Base-by-base conservation (phyloP, 2,113 vertebrate genomes). In the Alethe diademata region DNA sequence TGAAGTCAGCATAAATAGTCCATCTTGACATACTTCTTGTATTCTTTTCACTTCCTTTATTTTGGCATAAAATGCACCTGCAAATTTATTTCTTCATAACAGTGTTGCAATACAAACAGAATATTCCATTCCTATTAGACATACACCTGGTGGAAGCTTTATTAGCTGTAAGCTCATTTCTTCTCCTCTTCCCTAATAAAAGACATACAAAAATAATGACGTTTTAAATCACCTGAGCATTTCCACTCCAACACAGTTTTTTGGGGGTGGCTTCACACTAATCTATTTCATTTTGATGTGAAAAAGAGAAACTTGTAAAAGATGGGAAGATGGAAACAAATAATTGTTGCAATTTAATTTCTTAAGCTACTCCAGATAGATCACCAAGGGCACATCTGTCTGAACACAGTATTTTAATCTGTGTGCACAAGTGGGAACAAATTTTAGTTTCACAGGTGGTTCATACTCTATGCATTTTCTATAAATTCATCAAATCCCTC, bases 11-110 rank as follows among this genome's bases (percentile, higher is more conserved):
- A 86, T 58, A 90, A 90, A 81, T 40, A 79, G 58, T 85, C 61
- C 38, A 75, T 92, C 56, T 92, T 92, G 58, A 56, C 43, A 71
- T 66, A n/a, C 12, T 80, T 58, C 91, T 94, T 85, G 76, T 71
- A 61, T 29, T 70, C 71, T 87, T 87, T 91, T 94, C 76, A 86
- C 81, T 88, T 93, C 74, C 71, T 95, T 94, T 69, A 26, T 28
- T 94, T 96, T 92, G 95, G 18, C 81, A 96, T 91, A 93, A 97
- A 93, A 54, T 22, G 11, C 85, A 86, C 60, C 22, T 81, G 72
- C 18, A 73, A 79, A 87, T 60, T 86, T 22, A 60, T 81, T 95
- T 79, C 66, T 60, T 88, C 54, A 28, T 84, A 93, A 76, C 22
- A 47, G 24, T 89, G 36, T 61, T 88, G 24, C 48, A 88, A 83